Conservation (phyloP, 2,113 vertebrate genomes). For the Grammomys dolichurus region DNA sequence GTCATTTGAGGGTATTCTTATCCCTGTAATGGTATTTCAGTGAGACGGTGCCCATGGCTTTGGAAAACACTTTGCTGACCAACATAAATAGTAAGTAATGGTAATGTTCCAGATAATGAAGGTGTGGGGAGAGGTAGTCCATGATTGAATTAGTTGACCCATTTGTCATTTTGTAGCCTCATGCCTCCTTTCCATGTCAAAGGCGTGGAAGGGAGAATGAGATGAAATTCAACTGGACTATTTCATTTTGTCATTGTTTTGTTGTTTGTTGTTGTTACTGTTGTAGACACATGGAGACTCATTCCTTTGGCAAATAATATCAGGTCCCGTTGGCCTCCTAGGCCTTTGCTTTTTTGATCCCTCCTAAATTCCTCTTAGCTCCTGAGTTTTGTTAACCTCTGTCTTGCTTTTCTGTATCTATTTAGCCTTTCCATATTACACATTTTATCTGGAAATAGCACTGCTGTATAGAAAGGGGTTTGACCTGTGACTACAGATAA, state of each 20-base stretch:
- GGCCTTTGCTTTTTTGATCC: background rate
- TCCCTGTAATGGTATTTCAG: background rate
- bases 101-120: background rate
- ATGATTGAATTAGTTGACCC: background rate
- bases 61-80: background rate
- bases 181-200: background rate
- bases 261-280: background rate
- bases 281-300: background rate
- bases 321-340: background rate
- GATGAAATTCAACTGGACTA: background rate
- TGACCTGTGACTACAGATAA: background rate
- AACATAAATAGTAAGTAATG: constrained; percentile 43
- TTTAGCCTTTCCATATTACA: background rate
- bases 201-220: background rate
- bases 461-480: background rate
- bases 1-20: background rate
- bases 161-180: background rate
- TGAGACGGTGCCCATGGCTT: background rate
- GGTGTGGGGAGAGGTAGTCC: background rate
- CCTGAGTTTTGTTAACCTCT: constrained; percentile 24
- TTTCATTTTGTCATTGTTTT: background rate
- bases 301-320: constrained; percentile 1
- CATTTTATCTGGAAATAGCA: background rate
- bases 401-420: background rate
- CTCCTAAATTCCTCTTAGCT: background rate